Evolutionary conservation across 2,888 invertebrate genomes (phyloP), one percentile per base, ranked within the genome.

Genomic region (Tricholauxania praeusta): DNA sequence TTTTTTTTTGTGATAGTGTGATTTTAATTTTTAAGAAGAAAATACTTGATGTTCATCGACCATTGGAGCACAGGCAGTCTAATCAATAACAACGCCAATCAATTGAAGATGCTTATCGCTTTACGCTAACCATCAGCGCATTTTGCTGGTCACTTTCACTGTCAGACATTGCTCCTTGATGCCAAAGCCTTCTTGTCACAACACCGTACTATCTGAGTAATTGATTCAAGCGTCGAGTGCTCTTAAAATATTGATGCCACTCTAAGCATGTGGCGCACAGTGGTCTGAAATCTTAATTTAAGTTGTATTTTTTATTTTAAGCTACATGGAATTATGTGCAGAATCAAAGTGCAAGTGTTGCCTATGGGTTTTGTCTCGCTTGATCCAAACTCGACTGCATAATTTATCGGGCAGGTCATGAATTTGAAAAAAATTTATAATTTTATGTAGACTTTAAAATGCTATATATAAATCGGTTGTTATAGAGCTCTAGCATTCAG

Each of bases 161-260:
- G 53, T 17, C 53, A 10, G 53, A 17, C 12, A 12, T 55, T n/a
- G n/a, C 12, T 53, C 53, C 17, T 53, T 19, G 19, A 17, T 19
- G 53, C n/a, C 19, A 22, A n/a, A 55, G 19, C 55, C 55, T 12
- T 19, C 22, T 55, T 22, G n/a, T 22, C 17, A n/a, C 39, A 39
- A 55, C 19, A 17, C 55, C 17, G 4, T 14, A 14, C 15, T 17
- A 53, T 17, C 53, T 53, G 5, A 17, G n/a, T 60, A 60, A 64
- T 51, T 64, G 64, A 64, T 64, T 49, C 22, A n/a, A 64, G 19
- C 51, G 22, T 15, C 51, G 22, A 64, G 64, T n/a, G 64, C 64
- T 28, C 64, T 64, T 28, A 51, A 51, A 22, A 22, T 28, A 64
- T 51, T 64, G 51, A 51, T 22, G 64, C 64, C 64, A 51, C 64